Base-by-base conservation (phyloP, 2,888 invertebrate species). In the Drosophila anomalata region DNA sequence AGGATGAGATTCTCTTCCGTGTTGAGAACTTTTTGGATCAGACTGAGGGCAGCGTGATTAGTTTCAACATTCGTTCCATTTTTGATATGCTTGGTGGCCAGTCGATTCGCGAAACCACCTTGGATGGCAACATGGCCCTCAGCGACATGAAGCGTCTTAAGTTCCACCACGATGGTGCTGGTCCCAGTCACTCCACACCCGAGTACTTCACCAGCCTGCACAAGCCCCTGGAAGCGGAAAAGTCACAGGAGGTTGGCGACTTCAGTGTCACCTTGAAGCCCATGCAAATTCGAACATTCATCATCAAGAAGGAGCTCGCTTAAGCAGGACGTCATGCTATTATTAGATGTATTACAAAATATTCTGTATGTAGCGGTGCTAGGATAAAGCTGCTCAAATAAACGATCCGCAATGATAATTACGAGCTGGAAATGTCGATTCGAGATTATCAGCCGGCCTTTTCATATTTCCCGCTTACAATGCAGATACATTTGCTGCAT, bases 1-100 rank as follows among this genome's bases (percentile, higher is more conserved):
- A 92, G 0, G 90, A 91, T 0, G 92, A 93, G 26, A 79, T 96
- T 12, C 90, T 97, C 22, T 75, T 97, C 0, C 93, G 97, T 33
- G 90, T 97, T 0, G 97, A 97, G 83, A 96, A 97, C 88, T 93
- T 95, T 75, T 92, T 95, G 48, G 95, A 95, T 75, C 92, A 92
- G 22, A 91, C 92, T 0, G 96, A 96, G 55, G 66, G 76, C 17
- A 55, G 63, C 3, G 68, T 67, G 0, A 70, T 87, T 0, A 83
- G 63, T 22, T 87, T 91, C n/a, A 90, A 81, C 50, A 68, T 89
- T 3, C 77, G 80, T 2, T 57, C 92, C 17, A 78, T 96, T 1
- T 94, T 96, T 42, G 91, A 92, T 1, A 89, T 91, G 54, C 92
- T 96, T 53, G 91, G 91, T 1, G 91, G 96, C 0, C 89, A 87